Evolutionary conservation across 2,113 vertebrate genomes (phyloP).

Genomic region (Agelaius phoeniceus): DNA sequence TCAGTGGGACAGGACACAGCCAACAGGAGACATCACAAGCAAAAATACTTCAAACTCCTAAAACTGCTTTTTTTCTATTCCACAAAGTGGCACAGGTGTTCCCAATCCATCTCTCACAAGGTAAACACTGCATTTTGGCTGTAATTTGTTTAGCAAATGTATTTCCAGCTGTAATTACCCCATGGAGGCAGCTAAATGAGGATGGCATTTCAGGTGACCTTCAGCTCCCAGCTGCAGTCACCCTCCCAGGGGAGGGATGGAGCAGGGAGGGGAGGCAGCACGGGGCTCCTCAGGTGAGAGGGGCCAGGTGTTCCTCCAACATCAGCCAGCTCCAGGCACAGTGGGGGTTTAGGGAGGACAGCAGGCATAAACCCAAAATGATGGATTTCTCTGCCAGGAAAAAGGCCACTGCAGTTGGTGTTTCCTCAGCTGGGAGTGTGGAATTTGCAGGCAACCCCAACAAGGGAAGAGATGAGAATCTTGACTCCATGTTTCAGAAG

Average conservation of each 20-base stretch:
- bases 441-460: too few species aligned
- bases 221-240: constrained; percentile 8
- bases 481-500: too few species aligned
- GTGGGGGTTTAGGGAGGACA: not conserved
- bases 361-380: not conserved
- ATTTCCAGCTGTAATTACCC: constrained; percentile 24
- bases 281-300: accelerated
- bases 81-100: not conserved
- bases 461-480: too few species aligned
- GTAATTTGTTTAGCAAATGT: constrained; percentile 1
- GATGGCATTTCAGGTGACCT: constrained; percentile 18
- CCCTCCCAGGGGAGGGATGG: not conserved
- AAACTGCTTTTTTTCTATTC: not conserved
- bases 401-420: accelerated
- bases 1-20: not conserved
- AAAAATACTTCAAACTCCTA: not conserved
- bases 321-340: not conserved
- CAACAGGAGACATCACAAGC: not conserved
- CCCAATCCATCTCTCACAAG: not conserved
- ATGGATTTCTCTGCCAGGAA: not conserved
- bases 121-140: not conserved
- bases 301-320: not conserved
- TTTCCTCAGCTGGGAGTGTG: not conserved
- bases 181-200: not conserved
- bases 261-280: not conserved